Percentiles rank a stretch among this genome's conserved stretches.
Evolutionary conservation across 1,140 invertebrate species (phyloP).

Genomic region (Drosophila bipectinata): DNA sequence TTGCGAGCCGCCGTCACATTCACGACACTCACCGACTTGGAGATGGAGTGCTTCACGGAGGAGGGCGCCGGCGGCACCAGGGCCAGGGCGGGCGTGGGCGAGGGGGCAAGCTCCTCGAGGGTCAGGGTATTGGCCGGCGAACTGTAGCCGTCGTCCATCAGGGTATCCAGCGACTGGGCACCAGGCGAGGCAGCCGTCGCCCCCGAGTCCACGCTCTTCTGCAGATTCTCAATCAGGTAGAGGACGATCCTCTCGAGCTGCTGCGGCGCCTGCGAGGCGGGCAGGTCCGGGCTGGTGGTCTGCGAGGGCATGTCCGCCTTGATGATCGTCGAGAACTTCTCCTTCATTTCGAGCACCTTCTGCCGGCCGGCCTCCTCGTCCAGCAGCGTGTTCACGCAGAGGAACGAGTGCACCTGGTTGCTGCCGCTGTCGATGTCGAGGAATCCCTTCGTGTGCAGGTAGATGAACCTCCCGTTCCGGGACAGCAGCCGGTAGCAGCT

Average conservation of each 20-base stretch:
- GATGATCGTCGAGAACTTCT: conserved; percentile 87
- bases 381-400: conserved; percentile 92
- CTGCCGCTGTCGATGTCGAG: conserved; percentile 89
- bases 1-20: conserved; percentile 76
- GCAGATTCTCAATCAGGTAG: conserved; percentile 87
- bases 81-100: conserved; percentile 68
- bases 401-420: conserved; percentile 90
- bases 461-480: conserved; percentile 91
- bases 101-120: conserved; percentile 58
- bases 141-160: conserved; percentile 58
- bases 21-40: conserved; percentile 84
- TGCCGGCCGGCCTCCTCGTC: conserved; percentile 88
- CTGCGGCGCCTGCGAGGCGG: conserved; percentile 87
- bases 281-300: conserved; percentile 83
- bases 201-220: conserved; percentile 66
- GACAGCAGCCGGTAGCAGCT: conserved; percentile 92
- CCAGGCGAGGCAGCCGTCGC: conserved; percentile 13
- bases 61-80: conserved; percentile 85
- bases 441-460: conserved; percentile 91
- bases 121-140: conserved; percentile 59
- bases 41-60: conserved; percentile 84
- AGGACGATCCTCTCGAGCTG: conserved; percentile 88
- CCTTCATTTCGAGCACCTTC: conserved; percentile 89
- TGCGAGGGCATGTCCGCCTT: conserved; percentile 82
- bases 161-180: conserved; percentile 35